Evolutionary conservation across 2,888 invertebrate species (phyloP).

Genomic region (Junonia oenone): DNA sequence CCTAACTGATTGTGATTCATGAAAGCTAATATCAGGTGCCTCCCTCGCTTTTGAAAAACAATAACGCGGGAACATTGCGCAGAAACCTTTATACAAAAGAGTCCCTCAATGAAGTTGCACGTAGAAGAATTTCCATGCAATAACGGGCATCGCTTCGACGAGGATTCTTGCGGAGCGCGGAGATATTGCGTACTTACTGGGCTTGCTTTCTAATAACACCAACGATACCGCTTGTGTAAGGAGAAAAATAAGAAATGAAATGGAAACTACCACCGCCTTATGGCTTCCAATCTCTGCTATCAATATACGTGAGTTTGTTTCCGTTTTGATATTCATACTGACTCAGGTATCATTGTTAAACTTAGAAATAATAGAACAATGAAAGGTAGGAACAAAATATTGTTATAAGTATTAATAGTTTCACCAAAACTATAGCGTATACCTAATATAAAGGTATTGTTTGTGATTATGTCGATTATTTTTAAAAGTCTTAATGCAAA

Average conservation of each 20-base stretch:
- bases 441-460: too few species aligned
- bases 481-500: too few species aligned
- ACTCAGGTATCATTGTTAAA: not conserved
- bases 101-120: slow-evolving; percentile 75
- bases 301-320: slow-evolving; percentile 43
- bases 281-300: slow-evolving; percentile 62
- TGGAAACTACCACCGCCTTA: slow-evolving; percentile 60
- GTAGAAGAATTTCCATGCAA: slow-evolving; percentile 77
- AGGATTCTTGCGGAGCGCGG: slow-evolving; percentile 60
- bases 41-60: slow-evolving; percentile 71
- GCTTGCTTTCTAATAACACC: slow-evolving; percentile 72
- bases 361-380: not conserved
- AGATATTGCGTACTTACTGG: slow-evolving; percentile 77
- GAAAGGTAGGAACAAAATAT: not conserved
- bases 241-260: slow-evolving; percentile 71
- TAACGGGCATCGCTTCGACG: slow-evolving; percentile 59
- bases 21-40: slow-evolving; percentile 64
- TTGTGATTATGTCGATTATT: too few species aligned
- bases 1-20: slow-evolving; percentile 61
- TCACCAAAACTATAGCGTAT: too few species aligned
- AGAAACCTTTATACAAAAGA: slow-evolving; percentile 71
- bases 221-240: slow-evolving; percentile 67
- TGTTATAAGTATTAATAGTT: too few species aligned
- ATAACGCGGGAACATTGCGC: slow-evolving; percentile 69
- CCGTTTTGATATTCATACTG: slow-evolving; percentile 42